A percentile compares a stretch with the other conserved stretches of the same genome.
phyloP scores from a whole-genome alignment of 2,797 vertebrate species.

The Pogonophryne albipinna region DNA sequence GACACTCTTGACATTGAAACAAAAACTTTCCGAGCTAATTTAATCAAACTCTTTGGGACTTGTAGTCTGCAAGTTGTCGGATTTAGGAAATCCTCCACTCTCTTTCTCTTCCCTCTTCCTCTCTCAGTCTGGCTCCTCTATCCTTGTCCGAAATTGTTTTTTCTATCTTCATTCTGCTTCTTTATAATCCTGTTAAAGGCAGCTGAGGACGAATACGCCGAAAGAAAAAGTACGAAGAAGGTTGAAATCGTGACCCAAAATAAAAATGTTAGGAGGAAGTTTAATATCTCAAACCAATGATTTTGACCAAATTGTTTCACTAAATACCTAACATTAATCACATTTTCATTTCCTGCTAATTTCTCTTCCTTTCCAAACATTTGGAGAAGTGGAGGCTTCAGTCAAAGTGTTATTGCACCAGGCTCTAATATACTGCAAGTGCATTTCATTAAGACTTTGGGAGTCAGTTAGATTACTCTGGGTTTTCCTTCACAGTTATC shows the following conservation, averaged over 20 bases:
- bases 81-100: slow-evolving; percentile 38
- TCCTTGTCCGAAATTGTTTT: slow-evolving; percentile 17
- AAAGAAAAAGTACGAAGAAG: not conserved
- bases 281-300: not conserved
- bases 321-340: not conserved
- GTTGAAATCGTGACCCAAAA: slow-evolving; percentile 12
- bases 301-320: not conserved
- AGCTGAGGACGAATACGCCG: not conserved
- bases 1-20: slow-evolving; percentile 76
- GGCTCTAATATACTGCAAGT: slow-evolving; percentile 14
- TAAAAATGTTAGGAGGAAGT: not conserved
- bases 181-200: slow-evolving; percentile 49
- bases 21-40: slow-evolving; percentile 76
- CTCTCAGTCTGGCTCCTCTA: slow-evolving; percentile 27
- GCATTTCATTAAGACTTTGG: slow-evolving; percentile 46
- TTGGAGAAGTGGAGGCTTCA: not conserved
- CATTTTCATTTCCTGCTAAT: not conserved
- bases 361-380: not conserved
- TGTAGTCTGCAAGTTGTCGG: slow-evolving; percentile 39
- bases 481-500: slow-evolving; percentile 44
- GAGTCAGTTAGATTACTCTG: slow-evolving; percentile 37
- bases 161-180: slow-evolving; percentile 37
- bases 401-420: slow-evolving; percentile 2
- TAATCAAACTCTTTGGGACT: slow-evolving; percentile 60
- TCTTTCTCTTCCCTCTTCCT: not conserved